These are phyloP conservation scores for Hypomecis atomaria DNA, from an alignment of 2,888 invertebrate genomes.

Conservation along the genomic window DNA sequence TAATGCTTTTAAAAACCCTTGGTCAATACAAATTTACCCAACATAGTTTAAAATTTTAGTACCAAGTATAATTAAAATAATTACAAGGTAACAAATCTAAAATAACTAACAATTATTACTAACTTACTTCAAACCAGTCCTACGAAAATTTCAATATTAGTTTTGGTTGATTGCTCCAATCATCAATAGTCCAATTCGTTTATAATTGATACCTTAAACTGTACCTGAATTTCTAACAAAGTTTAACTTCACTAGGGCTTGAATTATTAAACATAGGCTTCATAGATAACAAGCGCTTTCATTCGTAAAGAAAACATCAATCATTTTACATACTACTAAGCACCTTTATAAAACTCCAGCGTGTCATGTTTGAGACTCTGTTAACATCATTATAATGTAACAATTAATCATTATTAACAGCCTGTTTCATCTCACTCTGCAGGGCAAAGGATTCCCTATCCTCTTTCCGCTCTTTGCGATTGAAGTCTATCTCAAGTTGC, in stretches of 20 bases:
- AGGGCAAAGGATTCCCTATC: too few species aligned
- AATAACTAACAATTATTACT: neutral
- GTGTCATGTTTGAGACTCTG: too few species aligned
- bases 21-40: too few species aligned
- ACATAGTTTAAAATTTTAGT: neutral
- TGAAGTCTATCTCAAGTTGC: too few species aligned
- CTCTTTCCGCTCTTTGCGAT: too few species aligned
- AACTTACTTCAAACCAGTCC: neutral
- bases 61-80: neutral
- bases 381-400: too few species aligned
- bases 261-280: constrained; percentile 11
- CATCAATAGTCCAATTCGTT: constrained; percentile 19
- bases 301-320: neutral
- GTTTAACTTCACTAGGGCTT: constrained; percentile 15
- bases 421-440: too few species aligned
- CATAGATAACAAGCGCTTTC: neutral
- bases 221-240: constrained; percentile 13
- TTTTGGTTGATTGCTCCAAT: constrained; percentile 15
- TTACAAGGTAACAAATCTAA: neutral
- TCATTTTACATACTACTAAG: too few species aligned
- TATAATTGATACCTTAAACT: constrained; percentile 25
- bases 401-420: too few species aligned
- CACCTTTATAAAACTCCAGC: too few species aligned
- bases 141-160: constrained; percentile 7
- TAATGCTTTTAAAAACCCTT: too few species aligned